These are phyloP conservation scores for Pseudomugil tenellus DNA, from an alignment of 2,797 vertebrate species.

Conservation along the genomic window DNA sequence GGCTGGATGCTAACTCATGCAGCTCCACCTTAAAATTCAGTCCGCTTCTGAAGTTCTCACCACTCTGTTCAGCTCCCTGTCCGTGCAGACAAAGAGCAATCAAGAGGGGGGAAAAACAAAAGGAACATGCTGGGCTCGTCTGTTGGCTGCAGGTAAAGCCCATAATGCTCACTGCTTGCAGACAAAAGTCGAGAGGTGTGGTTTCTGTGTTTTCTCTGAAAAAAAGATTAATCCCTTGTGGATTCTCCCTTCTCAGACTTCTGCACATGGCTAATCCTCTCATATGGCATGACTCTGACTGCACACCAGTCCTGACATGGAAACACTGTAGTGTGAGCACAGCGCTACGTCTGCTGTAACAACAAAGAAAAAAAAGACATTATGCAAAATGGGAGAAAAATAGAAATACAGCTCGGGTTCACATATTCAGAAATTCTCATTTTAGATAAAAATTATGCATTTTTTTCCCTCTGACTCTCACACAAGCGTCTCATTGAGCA, in stretches of 20 bases:
- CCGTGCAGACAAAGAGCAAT: conserved; percentile 33
- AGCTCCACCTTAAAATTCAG: conserved; percentile 54
- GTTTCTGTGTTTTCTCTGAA: conserved; percentile 32
- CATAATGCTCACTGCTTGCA: not conserved
- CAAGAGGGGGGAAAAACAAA: conserved; percentile 21
- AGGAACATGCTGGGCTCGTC: conserved; percentile 26
- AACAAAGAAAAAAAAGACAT: conserved; percentile 26
- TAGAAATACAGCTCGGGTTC: not conserved
- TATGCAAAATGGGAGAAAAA: not conserved
- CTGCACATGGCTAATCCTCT: conserved; percentile 61
- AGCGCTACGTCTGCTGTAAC: not conserved
- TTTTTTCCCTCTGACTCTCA: not conserved
- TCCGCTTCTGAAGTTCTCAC: conserved; percentile 22
- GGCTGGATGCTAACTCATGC: conserved; percentile 28
- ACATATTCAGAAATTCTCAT: conserved; percentile 13
- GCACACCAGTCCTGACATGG: conserved; percentile 15
- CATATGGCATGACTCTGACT: conserved; percentile 37
- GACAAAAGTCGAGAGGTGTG: conserved; percentile 29
- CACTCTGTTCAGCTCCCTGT: conserved; percentile 16
- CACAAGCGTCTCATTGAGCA: not conserved
- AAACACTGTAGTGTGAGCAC: conserved; percentile 16
- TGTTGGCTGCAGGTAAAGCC: not conserved
- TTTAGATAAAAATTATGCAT: not conserved
- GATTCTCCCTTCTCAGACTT: conserved; percentile 44
- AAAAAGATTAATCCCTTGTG: conserved; percentile 45